A percentile compares a stretch with the other conserved stretches of the same genome.
Evolutionary conservation across 2,113 vertebrate species (phyloP).

Genomic region (Petromus typicus): DNA sequence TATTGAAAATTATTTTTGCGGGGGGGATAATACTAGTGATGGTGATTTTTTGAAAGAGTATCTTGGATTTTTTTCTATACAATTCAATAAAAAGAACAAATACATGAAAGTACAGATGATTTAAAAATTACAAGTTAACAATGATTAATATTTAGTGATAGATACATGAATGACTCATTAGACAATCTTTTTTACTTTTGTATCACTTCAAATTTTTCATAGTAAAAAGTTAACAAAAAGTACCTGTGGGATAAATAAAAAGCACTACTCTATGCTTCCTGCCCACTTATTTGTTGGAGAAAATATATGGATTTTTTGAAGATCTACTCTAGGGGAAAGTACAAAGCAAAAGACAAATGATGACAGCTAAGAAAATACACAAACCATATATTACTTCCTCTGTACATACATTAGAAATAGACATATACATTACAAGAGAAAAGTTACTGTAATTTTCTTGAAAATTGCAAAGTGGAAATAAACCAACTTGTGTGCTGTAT

Average conservation of each 20-base stretch:
- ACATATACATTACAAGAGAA: neutral
- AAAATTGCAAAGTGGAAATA: neutral
- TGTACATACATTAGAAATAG: neutral
- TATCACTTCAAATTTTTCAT: neutral
- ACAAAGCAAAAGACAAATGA: neutral
- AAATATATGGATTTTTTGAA: neutral
- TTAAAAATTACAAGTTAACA: neutral
- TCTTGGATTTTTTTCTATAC: neutral
- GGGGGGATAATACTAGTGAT: neutral
- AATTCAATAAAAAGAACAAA: neutral
- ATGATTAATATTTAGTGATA: neutral
- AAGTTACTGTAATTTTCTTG: neutral
- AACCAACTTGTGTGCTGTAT: neutral
- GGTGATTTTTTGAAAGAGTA: neutral
- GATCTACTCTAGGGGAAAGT: neutral
- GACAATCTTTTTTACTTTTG: neutral
- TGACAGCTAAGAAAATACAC: neutral
- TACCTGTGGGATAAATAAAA: neutral
- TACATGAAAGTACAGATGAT: neutral
- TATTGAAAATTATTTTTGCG: neutral
- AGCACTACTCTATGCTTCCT: neutral
- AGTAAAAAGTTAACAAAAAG: neutral
- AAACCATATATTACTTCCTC: neutral
- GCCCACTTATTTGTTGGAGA: neutral
- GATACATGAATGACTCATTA: neutral